Base-by-base conservation (phyloP, 1,140 invertebrate species). In the Magallana angulata region DNA sequence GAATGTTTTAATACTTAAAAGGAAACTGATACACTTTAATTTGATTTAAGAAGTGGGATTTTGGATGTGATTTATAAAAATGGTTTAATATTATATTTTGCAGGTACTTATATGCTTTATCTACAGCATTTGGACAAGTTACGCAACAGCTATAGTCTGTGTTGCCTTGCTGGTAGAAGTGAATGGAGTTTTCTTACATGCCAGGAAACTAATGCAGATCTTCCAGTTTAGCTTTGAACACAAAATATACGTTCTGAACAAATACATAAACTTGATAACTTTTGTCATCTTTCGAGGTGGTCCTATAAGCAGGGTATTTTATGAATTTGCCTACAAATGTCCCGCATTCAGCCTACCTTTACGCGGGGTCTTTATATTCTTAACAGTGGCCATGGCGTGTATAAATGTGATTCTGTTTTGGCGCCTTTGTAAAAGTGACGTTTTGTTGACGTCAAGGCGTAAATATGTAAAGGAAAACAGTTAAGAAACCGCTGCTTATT, bases 121-220 rank as follows among this genome's bases (percentile, higher is more conserved):
- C 82, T 92, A 92, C 85, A 92, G 92, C 82, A 80, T 91, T n/a
- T 56, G 71, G 9, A 82, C 80, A 36, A 60, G 68, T 57, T 64
- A 68, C 5, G 89, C 87, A 58, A 90, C 92, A 59, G 91, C 82
- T 24, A 92, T 91, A 86, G 92, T 87, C 82, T 64, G 91, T 11
- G 84, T 92, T 7, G 92, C 91, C 8, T 85, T 93, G 12, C 62
- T 90, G 64, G 90, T 90, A 8, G 92, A 93, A 85, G 85, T 93
- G 24, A 93, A 93, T 85, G 91, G 88, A 16, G 89, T 93, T 59
- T 93, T 92, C 82, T 89, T 93, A 1, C 92, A 93, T 85, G 87
- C 88, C 68, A 83, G 92, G 8, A 93, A 93, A 85, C 91, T 93
- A 9, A 76, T 92, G 11, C 92, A 92, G 85, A 91, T 93, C 91